Evolutionary conservation across 2,888 invertebrate species (phyloP).

Genomic region (Ectemnius lituratus): DNA sequence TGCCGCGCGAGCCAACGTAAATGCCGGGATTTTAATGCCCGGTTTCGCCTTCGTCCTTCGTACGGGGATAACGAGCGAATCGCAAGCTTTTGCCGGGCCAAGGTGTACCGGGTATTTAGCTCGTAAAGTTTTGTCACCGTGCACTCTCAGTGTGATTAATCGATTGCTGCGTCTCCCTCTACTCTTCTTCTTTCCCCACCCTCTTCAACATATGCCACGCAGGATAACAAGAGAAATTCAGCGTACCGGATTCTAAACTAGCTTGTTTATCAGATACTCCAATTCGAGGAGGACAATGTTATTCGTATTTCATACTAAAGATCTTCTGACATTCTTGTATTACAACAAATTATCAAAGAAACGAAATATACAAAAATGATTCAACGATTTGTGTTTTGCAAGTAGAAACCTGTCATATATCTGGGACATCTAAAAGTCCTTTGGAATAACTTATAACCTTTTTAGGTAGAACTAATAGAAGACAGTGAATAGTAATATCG

Average conservation of each 20-base stretch:
- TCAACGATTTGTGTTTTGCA: not conserved
- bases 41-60: slow-evolving; percentile 53
- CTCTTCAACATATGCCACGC: too few species aligned
- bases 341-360: too few species aligned
- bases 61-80: slow-evolving; percentile 38
- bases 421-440: not conserved
- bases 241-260: not conserved
- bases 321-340: too few species aligned
- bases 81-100: slow-evolving; percentile 56
- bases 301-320: not conserved
- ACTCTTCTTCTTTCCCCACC: not conserved
- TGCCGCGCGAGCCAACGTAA: slow-evolving; percentile 19
- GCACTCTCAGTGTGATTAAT: slow-evolving; percentile 54
- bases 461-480: too few species aligned
- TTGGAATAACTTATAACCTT: not conserved
- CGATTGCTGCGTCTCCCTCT: slow-evolving; percentile 40
- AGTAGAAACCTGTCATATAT: slow-evolving; percentile 3
- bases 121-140: slow-evolving; percentile 61
- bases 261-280: not conserved
- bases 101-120: slow-evolving; percentile 63
- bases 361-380: not conserved
- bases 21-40: slow-evolving; percentile 48
- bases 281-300: not conserved
- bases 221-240: not conserved
- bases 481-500: too few species aligned